Evolutionary conservation across 2,888 invertebrate genomes (phyloP), one percentile per base, ranked within the genome.

Genomic region (Omphaloscelis lunosa): DNA sequence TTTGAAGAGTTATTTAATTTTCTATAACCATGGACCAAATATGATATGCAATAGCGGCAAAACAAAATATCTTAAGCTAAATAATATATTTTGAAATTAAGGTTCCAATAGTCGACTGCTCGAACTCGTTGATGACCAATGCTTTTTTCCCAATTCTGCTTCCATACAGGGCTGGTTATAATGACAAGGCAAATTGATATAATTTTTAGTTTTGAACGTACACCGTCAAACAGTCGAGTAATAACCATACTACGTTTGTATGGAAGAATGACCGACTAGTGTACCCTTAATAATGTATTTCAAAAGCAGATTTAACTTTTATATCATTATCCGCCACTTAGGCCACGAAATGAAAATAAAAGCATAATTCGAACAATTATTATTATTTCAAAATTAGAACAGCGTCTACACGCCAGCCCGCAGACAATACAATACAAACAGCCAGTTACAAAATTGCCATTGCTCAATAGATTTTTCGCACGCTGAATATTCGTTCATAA

Each of bases 401-500:
- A 85, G 62, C 91, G 86, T 88, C 88, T 86, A 90, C 89, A 89
- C 90, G 87, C 79, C 88, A 77, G 53, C 34, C 72, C 27, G 90
- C 86, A 92, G 90, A 92, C 92, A 93, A 93, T 89, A 90, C 92
- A 93, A 93, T 89, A 90, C 92, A 93, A 93, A 92, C 89, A 91
- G 88, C 85, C 89, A 85, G 89, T 94, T 95, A 89, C 95, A 91
- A 93, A 90, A 95, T 88, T 48, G 79, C 63, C 59, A 85, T 95
- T 95, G 89, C 95, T 86, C 88, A 94, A 94, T 91, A 87, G 73
- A 86, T 91, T 93, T 91, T 94, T 95, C 94, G 91, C 95, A 95
- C 95, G 95, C 93, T 90, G 89, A 90, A 92, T 89, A 90, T 90
- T 90, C 90, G 87, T 90, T 90, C 84, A 82, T 83, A 83, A 83